Evolutionary conservation across 1,140 invertebrate species (phyloP).

Genomic region (Eciton burchellii): DNA sequence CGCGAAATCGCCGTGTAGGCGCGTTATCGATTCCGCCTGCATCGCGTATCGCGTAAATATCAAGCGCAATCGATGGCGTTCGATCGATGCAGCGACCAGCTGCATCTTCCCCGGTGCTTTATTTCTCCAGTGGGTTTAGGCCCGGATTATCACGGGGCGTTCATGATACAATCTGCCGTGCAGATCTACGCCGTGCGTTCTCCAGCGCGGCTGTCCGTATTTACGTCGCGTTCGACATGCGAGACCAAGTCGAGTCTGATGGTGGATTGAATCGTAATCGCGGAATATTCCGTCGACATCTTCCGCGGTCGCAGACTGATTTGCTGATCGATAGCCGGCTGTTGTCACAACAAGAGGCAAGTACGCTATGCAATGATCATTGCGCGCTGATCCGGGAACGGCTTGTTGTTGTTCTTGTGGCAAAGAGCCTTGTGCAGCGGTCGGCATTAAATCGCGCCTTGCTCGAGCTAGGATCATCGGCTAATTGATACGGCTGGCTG

Average conservation of each 20-base stretch:
- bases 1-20: neutral
- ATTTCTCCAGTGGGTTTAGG: slow-evolving; percentile 13
- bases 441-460: neutral
- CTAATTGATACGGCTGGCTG: neutral
- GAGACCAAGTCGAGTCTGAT: slow-evolving; percentile 4
- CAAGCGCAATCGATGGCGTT: neutral
- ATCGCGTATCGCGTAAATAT: slow-evolving; percentile 9
- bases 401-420: neutral
- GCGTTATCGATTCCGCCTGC: neutral
- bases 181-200: neutral
- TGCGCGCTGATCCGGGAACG: neutral
- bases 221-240: slow-evolving; percentile 1
- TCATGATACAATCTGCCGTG: neutral
- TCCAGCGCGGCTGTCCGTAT: neutral
- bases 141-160: neutral
- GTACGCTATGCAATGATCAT: slow-evolving; percentile 14
- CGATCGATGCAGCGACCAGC: neutral
- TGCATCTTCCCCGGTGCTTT: neutral
- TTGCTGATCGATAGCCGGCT: neutral
- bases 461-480: neutral
- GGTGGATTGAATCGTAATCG: slow-evolving; percentile 15
- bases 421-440: neutral
- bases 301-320: slow-evolving; percentile 10
- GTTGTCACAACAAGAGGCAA: slow-evolving; percentile 8
- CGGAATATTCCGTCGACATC: slow-evolving; percentile 4